Base-by-base conservation (phyloP, 35 echinoderm and acorn worm species). In the Ophiothrix spiculata region DNA sequence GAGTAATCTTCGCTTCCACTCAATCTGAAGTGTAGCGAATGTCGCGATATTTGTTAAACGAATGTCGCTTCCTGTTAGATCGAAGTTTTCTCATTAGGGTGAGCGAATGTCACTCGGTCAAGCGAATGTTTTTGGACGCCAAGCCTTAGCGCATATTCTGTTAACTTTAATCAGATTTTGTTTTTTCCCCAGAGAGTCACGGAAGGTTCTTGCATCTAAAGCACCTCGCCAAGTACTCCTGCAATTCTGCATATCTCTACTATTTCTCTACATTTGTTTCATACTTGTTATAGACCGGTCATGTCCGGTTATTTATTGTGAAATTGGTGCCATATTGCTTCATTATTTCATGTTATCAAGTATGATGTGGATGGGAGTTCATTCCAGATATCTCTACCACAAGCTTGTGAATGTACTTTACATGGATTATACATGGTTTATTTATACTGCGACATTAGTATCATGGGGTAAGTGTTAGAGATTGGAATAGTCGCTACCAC, bases 311-410 rank as follows among this genome's bases (percentile, higher is more conserved):
- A 6, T 69, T 4, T 69, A 6, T 12, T 69, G 60, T n/a, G 60
- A 69, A 2, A n/a, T 69, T 69, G 60, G 60, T 12, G 60, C 60
- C 8, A 69, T 69, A 15, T 28, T 69, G 16, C 60, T 69, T 2
- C 60, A 69, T n/a, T 69, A 69, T 69, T 69, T 69, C 8, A 69
- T n/a, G 8, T 28, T 69, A 4, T 69, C 60, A 2, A 69, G 60
- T 69, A 69, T 69, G 60, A 69, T 69, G 60, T 69, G 60, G 60
- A 69, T 69, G 60, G 60, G 6, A 25, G 60, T 69, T 28, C 60
- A 69, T 4, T 12, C 60, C 3, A 10, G 60, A 10, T 69, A 69
- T 69, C 60, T 69, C 4, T 69, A 69, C 60, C 25, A 69, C 23
- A 69, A 69, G 23, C 23, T 69, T 4, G 60, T 28, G 17, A 69